phyloP scores from a whole-genome alignment of 2,113 vertebrate genomes.

The Chionodraco myersi region DNA sequence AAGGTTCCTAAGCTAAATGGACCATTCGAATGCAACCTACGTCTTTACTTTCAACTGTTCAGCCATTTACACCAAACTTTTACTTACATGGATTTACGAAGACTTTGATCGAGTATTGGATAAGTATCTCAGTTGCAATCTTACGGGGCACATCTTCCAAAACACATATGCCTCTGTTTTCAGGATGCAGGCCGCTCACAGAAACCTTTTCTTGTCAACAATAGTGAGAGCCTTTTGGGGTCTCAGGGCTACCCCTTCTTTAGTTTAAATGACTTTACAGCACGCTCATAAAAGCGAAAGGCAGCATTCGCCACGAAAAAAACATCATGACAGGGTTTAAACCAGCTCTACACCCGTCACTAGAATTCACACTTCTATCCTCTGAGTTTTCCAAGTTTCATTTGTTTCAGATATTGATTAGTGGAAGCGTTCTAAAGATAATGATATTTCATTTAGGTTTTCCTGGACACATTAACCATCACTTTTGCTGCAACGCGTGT shows the following conservation, averaged over 20 bases:
- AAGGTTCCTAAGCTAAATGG: too few relatives aligned
- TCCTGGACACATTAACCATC: background rate
- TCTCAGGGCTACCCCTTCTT: background rate
- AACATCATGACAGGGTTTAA: conserved; percentile 31
- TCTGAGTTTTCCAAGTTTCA: background rate
- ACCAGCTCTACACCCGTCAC: conserved; percentile 36
- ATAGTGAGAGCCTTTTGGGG: conserved; percentile 26
- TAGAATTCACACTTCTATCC: background rate
- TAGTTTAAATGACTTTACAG: conserved; percentile 42
- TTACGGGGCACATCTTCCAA: background rate
- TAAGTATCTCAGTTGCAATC: background rate
- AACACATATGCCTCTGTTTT: conserved; percentile 4
- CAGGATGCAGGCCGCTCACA: background rate
- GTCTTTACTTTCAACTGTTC: too few relatives aligned
- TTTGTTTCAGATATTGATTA: too few relatives aligned
- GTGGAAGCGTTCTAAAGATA: background rate
- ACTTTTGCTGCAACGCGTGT: background rate
- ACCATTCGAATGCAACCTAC: too few relatives aligned
- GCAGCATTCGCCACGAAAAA: conserved; percentile 28
- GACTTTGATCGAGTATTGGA: too few relatives aligned
- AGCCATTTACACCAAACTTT: too few relatives aligned
- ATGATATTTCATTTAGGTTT: background rate
- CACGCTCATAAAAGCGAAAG: conserved; percentile 35
- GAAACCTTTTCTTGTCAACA: conserved; percentile 36
- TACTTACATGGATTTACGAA: too few relatives aligned